Percentiles rank a stretch among this genome's conserved stretches.
These are phyloP conservation scores for Lepidocyrtoides sp. DNA, from an alignment of 2,888 invertebrate genomes.

Conservation along the genomic window DNA sequence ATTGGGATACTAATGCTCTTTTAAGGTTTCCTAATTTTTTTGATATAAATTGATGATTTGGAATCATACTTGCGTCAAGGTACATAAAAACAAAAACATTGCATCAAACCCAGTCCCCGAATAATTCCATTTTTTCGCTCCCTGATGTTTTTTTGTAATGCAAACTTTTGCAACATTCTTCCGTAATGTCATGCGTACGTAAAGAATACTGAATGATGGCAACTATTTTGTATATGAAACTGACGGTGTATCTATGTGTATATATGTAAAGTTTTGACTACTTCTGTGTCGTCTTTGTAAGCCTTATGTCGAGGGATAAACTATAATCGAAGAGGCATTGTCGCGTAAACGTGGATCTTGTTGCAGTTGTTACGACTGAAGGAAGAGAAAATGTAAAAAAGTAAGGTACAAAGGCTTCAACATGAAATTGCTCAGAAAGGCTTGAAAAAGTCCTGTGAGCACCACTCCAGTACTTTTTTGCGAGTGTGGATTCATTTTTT, in stretches of 20 bases:
- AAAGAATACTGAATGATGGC: neutral
- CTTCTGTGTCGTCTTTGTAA: neutral
- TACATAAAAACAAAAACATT: neutral
- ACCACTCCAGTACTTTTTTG: neutral
- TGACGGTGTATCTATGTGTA: neutral
- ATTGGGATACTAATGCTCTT: too few species aligned
- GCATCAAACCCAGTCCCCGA: neutral
- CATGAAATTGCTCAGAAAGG: constrained; percentile 67
- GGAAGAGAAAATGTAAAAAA: constrained; percentile 20
- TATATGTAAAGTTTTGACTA: neutral
- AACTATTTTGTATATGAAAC: too few species aligned
- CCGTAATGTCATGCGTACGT: too few species aligned
- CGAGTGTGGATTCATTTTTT: constrained; percentile 54
- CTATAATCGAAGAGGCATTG: constrained; percentile 40
- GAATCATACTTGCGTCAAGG: too few species aligned
- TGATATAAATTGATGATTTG: too few species aligned
- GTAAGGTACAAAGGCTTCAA: constrained; percentile 21
- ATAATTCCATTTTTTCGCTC: too few species aligned
- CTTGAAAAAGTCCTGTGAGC: constrained; percentile 62
- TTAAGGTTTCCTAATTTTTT: too few species aligned
- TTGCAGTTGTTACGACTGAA: neutral
- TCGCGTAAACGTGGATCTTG: constrained; percentile 30
- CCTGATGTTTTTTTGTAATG: too few species aligned
- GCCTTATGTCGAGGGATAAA: neutral
- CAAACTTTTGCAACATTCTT: too few species aligned